Evolutionary conservation across 2,113 vertebrate species (phyloP), one percentile per base, ranked within the genome.

Genomic region (Psettodes erumei): DNA sequence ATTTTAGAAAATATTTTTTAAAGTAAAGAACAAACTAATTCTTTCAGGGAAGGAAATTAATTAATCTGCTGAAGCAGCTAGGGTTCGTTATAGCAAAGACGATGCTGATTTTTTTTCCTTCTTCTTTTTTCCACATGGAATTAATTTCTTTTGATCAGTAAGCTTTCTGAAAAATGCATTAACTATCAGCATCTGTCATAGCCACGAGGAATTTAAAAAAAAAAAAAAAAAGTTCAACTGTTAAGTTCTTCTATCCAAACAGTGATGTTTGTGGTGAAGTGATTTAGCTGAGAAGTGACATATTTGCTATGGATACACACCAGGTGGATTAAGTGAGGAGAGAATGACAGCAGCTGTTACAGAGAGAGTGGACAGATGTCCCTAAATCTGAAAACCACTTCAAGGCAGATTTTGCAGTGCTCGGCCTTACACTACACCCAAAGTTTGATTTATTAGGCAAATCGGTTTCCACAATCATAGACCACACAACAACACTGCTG

Each of bases 101-200:
- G 62, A 75, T 78, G 70, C 66, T 63, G 71, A 78, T 61, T 60
- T 75, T 59, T 62, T n/a, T 19, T 30, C 7, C 15, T 32, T 60
- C 23, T 54, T n/a, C 70, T 62, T 70, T 85, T 74, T 86, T 74
- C 71, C 55, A 66, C 75, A 63, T 60, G 56, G 83, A 81, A 89
- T 68, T 71, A 42, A 71, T 82, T 88, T 76, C 33, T 87, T 91
- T 86, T 85, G 75, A 87, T 82, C 58, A 70, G 33, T 48, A 45
- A 82, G 79, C 54, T 75, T 82, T 77, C 59, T 79, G 47, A 54
- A 84, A 71, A 86, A 71, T 68, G 15, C 27, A 55, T 73, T 72
- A 47, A 75, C 65, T 70, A 61, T 79, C 64, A 85, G 71, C 75
- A 87, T 88, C 83, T 83, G 60, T 77, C 30, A 1, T 65, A 38